Percentiles rank a stretch among this genome's conserved stretches.
phyloP scores from a whole-genome alignment of 2,113 vertebrate species.

The Sapajus apella region DNA sequence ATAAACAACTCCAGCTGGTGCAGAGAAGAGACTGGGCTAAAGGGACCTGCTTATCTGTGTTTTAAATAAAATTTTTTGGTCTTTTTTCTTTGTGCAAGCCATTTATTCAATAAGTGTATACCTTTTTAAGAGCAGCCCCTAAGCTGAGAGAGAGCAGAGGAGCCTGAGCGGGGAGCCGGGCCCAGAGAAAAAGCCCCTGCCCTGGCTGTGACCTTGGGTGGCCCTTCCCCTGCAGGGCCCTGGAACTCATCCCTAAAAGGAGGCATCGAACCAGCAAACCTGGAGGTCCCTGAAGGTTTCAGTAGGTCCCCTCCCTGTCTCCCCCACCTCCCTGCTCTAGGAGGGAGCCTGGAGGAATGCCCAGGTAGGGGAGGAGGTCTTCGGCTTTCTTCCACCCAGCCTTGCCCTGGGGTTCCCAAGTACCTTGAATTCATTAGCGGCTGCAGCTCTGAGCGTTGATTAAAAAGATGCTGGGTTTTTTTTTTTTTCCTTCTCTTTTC shows the following conservation, averaged over 20 bases:
- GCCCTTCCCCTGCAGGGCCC: background rate
- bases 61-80: background rate
- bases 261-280: background rate
- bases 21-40: background rate
- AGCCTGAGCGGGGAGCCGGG: fast-evolving
- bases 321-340: fast-evolving
- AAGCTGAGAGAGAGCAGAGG: background rate
- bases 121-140: background rate
- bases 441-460: slow-evolving; percentile 29
- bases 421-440: slow-evolving; percentile 17
- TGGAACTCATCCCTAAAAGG: background rate
- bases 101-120: too few relatives aligned
- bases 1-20: background rate
- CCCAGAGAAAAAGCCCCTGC: background rate
- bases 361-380: background rate
- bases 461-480: slow-evolving; percentile 3
- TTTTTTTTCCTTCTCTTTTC: background rate
- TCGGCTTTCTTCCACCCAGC: background rate
- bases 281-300: background rate
- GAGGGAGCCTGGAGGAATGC: fast-evolving
- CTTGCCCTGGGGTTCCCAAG: slow-evolving; percentile 67
- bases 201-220: background rate
- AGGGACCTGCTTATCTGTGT: fast-evolving
- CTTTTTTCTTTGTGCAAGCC: too few relatives aligned
- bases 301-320: background rate